These are phyloP conservation scores for Subacronicta megacephala DNA, from an alignment of 2,888 invertebrate species.

Conservation along the genomic window DNA sequence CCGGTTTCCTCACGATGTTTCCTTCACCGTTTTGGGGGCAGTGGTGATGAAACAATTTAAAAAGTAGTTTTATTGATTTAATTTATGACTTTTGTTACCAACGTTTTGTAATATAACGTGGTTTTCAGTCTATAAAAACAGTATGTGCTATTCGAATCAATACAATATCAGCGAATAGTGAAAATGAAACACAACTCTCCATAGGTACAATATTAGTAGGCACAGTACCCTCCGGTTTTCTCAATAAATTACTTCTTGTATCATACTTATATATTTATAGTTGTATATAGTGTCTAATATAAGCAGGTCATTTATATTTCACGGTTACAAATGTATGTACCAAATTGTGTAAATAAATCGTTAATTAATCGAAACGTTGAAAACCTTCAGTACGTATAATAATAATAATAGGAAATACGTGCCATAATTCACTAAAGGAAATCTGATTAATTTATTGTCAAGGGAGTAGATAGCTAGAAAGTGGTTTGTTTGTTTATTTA, in stretches of 20 bases:
- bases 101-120: background rate
- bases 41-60: too few species aligned
- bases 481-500: conserved; percentile 17
- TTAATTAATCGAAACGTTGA: conserved; percentile 15
- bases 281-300: background rate
- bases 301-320: background rate
- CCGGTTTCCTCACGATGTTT: too few species aligned
- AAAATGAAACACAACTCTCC: conserved; percentile 12
- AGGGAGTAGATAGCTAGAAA: conserved; percentile 18
- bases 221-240: conserved; percentile 14
- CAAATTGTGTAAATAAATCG: conserved; percentile 29
- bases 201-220: conserved; percentile 37
- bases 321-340: conserved; percentile 32
- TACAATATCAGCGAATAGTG: conserved; percentile 22
- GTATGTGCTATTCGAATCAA: background rate
- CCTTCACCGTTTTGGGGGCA: too few species aligned
- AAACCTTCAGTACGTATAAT: conserved; percentile 4
- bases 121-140: background rate
- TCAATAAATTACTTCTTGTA: conserved; percentile 34
- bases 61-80: background rate
- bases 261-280: too few species aligned
- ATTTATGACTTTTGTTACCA: background rate
- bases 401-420: background rate
- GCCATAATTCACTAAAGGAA: conserved; percentile 7
- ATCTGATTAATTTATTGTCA: conserved; percentile 18